Base-by-base conservation (phyloP, 2,888 invertebrate genomes). In the Ichneumoninae sp. region DNA sequence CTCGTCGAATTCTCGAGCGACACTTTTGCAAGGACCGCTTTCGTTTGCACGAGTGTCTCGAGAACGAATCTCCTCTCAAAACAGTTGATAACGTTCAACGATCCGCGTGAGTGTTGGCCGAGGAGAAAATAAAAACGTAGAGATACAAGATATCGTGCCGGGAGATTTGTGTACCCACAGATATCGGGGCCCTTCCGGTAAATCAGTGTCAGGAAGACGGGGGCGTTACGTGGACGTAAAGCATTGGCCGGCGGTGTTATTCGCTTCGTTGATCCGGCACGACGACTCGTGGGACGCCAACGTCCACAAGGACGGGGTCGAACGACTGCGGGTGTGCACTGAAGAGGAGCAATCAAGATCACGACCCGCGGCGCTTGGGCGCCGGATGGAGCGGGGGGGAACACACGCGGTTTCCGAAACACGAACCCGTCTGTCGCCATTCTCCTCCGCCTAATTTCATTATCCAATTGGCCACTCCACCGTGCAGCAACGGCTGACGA, bases 291-390 rank as follows among this genome's bases (percentile, higher is more conserved):
- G 30, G 60, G 80, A 70, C 75, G n/a, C n/a, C n/a, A 81, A 83
- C 85, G 75, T 77, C 54, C 44, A 40, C 68, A 69, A 77, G 40
- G 57, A 13, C 16, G 36, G 65, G 19, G 16, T 13, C 44, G 80
- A 57, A 72, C 70, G 83, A 83, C 81, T 26, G 47, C 44, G 60
- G 40, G 60, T 74, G 36, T 47, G 36, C 30, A 50, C 57, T 86
- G 88, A 90, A 90, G 85, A 86, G 88, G 82, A 86, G 87, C 86
- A 90, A 90, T 91, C 89, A 91, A 84, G 88, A 87, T 88, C 86
- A 85, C 77, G 83, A 81, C 80, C 71, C 74, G 80, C 68, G 74
- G 36, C 47, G 65, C 78, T 60, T 1, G 26, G 54, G 36, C 74
- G 66, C 68, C 7, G 68, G 16, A 75, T 33, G 57, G 72, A 36